phyloP scores from a whole-genome alignment of 2,113 vertebrate genomes.

The Butorides virescens region DNA sequence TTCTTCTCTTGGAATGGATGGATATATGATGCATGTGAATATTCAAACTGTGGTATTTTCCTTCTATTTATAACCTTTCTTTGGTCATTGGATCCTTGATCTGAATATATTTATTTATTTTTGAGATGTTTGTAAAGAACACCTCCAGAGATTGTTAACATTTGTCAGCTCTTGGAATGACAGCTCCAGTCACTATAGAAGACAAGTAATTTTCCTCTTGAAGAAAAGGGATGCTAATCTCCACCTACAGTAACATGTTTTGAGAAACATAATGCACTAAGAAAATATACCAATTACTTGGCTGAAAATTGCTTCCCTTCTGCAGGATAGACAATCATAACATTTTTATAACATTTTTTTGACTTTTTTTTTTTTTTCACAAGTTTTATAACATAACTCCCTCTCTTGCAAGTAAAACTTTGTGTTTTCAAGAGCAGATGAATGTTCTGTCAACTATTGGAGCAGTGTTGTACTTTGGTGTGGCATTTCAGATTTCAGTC shows the following conservation, averaged over 20 bases:
- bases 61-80: conserved; percentile 43
- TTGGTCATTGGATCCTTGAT: conserved; percentile 54
- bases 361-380: not conserved
- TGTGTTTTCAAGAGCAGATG: conserved; percentile 19
- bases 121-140: conserved; percentile 61
- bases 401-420: conserved; percentile 34
- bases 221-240: conserved; percentile 77
- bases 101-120: conserved; percentile 69
- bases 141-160: conserved; percentile 72
- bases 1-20: not conserved
- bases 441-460: not conserved
- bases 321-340: conserved; percentile 71
- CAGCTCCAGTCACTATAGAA: conserved; percentile 73
- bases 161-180: conserved; percentile 76
- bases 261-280: conserved; percentile 72
- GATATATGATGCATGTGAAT: not conserved
- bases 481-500: conserved; percentile 27
- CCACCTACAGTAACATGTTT: conserved; percentile 75
- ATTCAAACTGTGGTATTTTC: not conserved
- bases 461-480: not conserved
- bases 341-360: conserved; percentile 26
- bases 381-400: conserved; percentile 46
- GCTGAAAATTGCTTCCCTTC: conserved; percentile 70
- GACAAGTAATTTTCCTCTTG: conserved; percentile 75
- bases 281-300: conserved; percentile 76